A percentile compares a stretch with the other conserved stretches of the same genome.
Evolutionary conservation across 1,140 invertebrate species (phyloP).

Genomic region (Solenopsis fugax): DNA sequence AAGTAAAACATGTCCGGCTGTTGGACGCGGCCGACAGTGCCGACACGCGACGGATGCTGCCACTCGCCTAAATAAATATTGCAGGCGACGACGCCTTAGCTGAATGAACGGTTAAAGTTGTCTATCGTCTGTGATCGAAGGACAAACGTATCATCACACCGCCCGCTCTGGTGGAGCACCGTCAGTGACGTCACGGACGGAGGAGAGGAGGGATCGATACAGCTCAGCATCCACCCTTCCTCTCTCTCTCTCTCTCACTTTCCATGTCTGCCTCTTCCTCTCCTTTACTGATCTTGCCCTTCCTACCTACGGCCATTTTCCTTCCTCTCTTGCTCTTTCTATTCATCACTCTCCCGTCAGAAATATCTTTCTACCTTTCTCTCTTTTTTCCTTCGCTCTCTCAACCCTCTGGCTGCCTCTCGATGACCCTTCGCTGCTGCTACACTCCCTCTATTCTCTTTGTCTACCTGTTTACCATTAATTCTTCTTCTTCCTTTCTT

Average conservation of each 20-base stretch:
- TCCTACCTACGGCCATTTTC: slow-evolving; percentile 7
- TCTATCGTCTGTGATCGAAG: slow-evolving; percentile 67
- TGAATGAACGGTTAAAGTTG: slow-evolving; percentile 77
- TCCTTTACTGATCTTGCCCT: slow-evolving; percentile 33
- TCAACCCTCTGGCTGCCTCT: not conserved
- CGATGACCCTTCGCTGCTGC: not conserved
- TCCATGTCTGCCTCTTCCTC: not conserved
- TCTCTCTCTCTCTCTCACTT: slow-evolving; percentile 20
- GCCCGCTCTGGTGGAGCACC: slow-evolving; percentile 67
- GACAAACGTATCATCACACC: slow-evolving; percentile 74
- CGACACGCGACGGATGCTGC: not conserved
- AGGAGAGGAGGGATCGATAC: slow-evolving; percentile 82
- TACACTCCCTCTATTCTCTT: not conserved
- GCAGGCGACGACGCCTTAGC: slow-evolving; percentile 1
- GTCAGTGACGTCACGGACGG: slow-evolving; percentile 79
- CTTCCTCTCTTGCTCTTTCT: not conserved
- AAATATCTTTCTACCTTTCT: slow-evolving; percentile 14
- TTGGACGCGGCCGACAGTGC: not conserved
- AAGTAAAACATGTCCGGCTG: slow-evolving; percentile 22
- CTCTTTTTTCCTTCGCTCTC: not conserved
- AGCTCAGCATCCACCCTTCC: slow-evolving; percentile 77
- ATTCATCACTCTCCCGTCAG: slow-evolving; percentile 38
- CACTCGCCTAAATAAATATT: slow-evolving; percentile 59
- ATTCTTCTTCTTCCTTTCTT: not conserved
- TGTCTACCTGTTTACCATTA: not conserved